phyloP scores from a whole-genome alignment of 2,113 vertebrate genomes.

The Aegotheles bennettii region DNA sequence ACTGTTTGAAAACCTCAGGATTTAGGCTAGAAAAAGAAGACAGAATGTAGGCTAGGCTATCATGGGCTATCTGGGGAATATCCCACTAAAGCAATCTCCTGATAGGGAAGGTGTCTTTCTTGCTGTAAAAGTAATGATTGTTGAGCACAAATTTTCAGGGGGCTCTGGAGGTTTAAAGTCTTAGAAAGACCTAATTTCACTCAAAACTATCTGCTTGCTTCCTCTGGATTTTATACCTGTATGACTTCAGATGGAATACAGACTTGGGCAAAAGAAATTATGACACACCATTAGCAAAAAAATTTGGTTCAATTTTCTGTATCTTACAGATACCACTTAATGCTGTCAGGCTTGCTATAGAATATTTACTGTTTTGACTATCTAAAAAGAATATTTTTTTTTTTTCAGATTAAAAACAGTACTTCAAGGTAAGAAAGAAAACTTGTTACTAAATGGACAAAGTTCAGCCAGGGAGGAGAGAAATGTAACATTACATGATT shows the following conservation, averaged over 20 bases:
- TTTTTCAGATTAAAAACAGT: not conserved
- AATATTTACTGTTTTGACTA: not conserved
- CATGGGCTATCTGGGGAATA: slow-evolving; percentile 41
- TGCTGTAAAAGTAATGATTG: not conserved
- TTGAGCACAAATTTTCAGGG: not conserved
- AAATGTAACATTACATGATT: not conserved
- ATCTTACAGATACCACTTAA: not conserved
- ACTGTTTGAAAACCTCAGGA: not conserved
- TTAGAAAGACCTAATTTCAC: slow-evolving; percentile 15
- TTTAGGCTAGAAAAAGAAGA: not conserved
- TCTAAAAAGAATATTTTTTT: not conserved
- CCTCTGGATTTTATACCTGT: not conserved
- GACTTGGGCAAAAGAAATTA: not conserved
- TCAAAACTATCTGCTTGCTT: not conserved
- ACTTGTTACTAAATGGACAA: not conserved
- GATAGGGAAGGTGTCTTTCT: not conserved
- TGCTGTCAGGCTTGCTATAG: not conserved
- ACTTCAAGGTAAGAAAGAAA: not conserved
- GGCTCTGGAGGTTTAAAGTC: slow-evolving; percentile 18
- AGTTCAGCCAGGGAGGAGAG: not conserved
- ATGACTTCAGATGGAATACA: not conserved
- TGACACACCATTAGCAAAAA: not conserved
- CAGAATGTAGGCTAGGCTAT: not conserved
- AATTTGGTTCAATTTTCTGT: not conserved
- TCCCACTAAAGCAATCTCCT: not conserved